Evolutionary conservation across 2,113 vertebrate species (phyloP).

Genomic region (Lathamus discolor): DNA sequence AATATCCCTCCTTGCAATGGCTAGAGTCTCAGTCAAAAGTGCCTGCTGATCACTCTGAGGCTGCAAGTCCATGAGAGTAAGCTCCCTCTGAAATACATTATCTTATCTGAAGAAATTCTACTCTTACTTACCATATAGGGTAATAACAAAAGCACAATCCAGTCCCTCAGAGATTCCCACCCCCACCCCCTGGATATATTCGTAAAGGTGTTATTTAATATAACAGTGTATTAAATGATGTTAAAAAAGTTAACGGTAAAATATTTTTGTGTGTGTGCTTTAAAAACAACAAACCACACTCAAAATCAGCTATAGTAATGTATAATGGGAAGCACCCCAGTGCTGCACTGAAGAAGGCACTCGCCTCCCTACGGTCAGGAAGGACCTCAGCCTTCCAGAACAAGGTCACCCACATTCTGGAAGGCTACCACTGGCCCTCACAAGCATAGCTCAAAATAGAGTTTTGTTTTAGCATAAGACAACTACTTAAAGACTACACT

Average conservation of each 20-base stretch:
- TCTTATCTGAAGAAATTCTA: neutral
- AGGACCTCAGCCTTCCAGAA: neutral
- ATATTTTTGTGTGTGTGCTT: neutral
- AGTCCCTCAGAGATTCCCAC: neutral
- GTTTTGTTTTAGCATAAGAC: neutral
- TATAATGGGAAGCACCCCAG: neutral
- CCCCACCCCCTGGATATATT: accelerated
- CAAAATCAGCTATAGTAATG: neutral
- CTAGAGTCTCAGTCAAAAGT: neutral
- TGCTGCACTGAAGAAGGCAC: accelerated
- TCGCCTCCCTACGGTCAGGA: neutral
- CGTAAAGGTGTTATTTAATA: neutral
- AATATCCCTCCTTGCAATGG: neutral
- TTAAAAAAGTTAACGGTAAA: neutral
- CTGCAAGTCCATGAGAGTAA: neutral
- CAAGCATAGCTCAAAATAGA: accelerated
- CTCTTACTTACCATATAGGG: neutral
- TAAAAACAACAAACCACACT: neutral
- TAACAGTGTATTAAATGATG: neutral
- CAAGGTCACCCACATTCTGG: neutral
- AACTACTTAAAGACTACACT: neutral
- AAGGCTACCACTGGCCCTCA: neutral
- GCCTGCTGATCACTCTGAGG: neutral
- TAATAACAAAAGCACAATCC: neutral
- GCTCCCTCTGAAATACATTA: neutral